phyloP scores from a whole-genome alignment of 2,888 invertebrate species.

The Mechanitis messenoides region DNA sequence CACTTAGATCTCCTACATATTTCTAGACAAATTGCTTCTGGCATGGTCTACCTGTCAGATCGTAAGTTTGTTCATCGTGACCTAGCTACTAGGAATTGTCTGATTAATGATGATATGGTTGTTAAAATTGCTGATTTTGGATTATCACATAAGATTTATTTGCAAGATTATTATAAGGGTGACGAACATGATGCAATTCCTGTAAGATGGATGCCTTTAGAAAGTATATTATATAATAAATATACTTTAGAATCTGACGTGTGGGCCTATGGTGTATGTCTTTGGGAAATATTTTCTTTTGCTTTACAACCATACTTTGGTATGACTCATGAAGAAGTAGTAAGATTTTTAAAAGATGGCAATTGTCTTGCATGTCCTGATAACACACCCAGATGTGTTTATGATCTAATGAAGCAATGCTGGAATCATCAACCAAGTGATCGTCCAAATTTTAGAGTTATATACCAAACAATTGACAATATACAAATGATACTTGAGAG shows the following conservation, averaged over 20 bases:
- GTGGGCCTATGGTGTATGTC: constrained; percentile 97
- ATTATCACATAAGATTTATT: constrained; percentile 94
- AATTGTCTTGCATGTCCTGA: constrained; percentile 94
- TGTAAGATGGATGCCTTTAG: constrained; percentile 98
- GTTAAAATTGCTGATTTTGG: constrained; percentile 99
- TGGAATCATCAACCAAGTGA: constrained; percentile 92
- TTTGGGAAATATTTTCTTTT: constrained; percentile 98
- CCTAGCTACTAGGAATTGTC: constrained; percentile 95
- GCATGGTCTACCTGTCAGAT: constrained; percentile 96
- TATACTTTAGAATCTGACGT: constrained; percentile 97
- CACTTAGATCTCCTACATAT: constrained; percentile 90
- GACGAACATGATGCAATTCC: constrained; percentile 97
- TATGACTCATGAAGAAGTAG: constrained; percentile 97
- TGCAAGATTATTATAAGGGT: constrained; percentile 96
- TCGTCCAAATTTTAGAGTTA: constrained; percentile 89
- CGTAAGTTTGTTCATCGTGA: constrained; percentile 97
- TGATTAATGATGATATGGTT: constrained; percentile 94
- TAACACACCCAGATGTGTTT: constrained; percentile 89
- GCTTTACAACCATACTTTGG: constrained; percentile 98
- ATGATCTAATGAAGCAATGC: constrained; percentile 94
- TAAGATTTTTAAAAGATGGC: constrained; percentile 94
- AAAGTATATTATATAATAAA: constrained; percentile 96
- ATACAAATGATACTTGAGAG: constrained; percentile 76
- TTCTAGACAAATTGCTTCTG: constrained; percentile 92
- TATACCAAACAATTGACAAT: constrained; percentile 86